Evolutionary conservation across 2,113 vertebrate genomes (phyloP).

Genomic region (Osmerus mordax): DNA sequence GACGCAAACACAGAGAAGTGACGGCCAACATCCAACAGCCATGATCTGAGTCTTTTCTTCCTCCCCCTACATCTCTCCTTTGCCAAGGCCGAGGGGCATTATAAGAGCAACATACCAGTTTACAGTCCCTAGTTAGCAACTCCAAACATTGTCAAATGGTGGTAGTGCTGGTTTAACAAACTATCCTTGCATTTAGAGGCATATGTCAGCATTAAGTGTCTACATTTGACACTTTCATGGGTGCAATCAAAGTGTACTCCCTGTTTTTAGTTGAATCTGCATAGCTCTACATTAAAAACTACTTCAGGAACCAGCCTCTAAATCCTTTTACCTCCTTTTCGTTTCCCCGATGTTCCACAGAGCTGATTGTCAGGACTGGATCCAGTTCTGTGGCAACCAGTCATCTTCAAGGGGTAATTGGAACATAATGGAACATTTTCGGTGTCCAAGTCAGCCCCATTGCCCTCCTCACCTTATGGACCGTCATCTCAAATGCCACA

Average conservation of each 20-base stretch:
- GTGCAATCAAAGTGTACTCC: no score
- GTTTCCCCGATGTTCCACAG: neutral
- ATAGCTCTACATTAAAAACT: no score
- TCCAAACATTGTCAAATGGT: no score
- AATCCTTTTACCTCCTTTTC: conserved; percentile 3
- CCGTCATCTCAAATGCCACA: conserved; percentile 17
- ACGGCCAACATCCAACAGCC: conserved; percentile 23
- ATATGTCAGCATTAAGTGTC: no score
- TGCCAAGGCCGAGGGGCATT: neutral
- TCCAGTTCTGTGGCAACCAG: conserved; percentile 10
- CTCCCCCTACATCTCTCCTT: conserved; percentile 2
- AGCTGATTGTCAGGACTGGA: neutral
- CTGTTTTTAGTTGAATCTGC: no score
- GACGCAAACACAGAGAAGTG: conserved; percentile 28
- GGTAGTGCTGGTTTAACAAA: no score
- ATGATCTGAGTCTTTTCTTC: conserved; percentile 6
- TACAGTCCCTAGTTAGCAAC: no score
- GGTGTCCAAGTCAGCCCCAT: conserved; percentile 39
- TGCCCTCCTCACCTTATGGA: conserved; percentile 31
- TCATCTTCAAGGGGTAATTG: conserved; percentile 41
- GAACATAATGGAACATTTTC: conserved; percentile 55
- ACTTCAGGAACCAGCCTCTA: neutral
- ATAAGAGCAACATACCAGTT: neutral
- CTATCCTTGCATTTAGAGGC: no score
- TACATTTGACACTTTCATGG: no score